Conservation (phyloP, 2,888 invertebrate species). For the Myathropa florea region DNA sequence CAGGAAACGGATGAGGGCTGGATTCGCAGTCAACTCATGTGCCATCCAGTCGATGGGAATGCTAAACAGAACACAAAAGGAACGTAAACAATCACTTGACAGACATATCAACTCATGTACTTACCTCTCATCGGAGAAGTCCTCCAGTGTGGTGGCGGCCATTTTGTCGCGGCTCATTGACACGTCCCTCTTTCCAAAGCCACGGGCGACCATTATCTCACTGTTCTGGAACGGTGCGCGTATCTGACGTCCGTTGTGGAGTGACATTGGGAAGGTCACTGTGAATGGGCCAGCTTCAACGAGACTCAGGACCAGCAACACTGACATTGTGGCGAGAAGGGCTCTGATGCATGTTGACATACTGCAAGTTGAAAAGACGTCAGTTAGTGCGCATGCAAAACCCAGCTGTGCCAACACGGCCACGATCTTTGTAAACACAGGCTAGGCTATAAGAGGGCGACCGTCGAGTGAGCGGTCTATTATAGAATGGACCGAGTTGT, state of each 20-base stretch:
- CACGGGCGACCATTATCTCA: constrained; percentile 75
- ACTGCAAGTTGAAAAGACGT: constrained; percentile 42
- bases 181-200: constrained; percentile 74
- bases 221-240: constrained; percentile 73
- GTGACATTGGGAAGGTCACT: constrained; percentile 70
- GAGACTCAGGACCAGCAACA: constrained; percentile 59
- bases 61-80: constrained; percentile 39
- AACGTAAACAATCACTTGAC: background rate
- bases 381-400: constrained; percentile 36
- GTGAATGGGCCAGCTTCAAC: constrained; percentile 72
- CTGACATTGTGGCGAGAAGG: constrained; percentile 52
- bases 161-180: constrained; percentile 50
- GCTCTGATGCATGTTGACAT: constrained; percentile 66
- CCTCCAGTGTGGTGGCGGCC: constrained; percentile 37
- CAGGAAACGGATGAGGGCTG: constrained; percentile 69
- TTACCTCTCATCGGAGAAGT: constrained; percentile 61
- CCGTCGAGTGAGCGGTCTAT: background rate
- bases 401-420: constrained; percentile 21
- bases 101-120: background rate
- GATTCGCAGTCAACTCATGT: constrained; percentile 72
- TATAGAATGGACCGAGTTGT: constrained; percentile 61
- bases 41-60: constrained; percentile 73
- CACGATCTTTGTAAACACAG: background rate
- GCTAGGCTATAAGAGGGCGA: constrained; percentile 43
- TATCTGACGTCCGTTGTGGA: constrained; percentile 73